Evolutionary conservation across 92 coral and sea anemone genomes (phyloP).

Genomic region (Metridium senile): DNA sequence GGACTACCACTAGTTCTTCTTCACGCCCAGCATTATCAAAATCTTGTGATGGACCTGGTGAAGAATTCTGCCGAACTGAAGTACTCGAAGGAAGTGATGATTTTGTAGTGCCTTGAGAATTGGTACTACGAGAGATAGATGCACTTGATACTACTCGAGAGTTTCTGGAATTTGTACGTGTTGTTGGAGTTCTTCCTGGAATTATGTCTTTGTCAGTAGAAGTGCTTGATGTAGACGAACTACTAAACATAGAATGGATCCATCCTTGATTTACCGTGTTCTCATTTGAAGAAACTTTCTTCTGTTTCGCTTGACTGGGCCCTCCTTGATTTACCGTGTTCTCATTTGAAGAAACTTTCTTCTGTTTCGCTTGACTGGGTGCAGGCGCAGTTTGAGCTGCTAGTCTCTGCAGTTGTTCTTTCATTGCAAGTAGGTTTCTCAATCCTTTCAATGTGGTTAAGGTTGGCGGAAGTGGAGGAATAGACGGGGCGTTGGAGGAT

Average conservation of each 20-base stretch:
- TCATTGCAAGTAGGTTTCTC: conserved; percentile 51
- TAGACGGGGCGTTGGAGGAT: conserved; percentile 17
- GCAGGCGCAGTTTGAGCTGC: conserved; percentile 20
- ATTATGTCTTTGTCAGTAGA: background rate
- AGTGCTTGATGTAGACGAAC: background rate
- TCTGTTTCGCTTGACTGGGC: background rate
- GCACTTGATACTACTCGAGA: background rate
- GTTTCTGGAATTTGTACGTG: background rate
- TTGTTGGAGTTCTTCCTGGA: background rate
- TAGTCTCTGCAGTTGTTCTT: conserved; percentile 59
- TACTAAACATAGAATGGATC: background rate
- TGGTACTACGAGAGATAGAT: background rate
- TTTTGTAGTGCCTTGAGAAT: background rate
- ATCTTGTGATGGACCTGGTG: background rate
- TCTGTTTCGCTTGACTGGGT: background rate
- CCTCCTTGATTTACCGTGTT: no score
- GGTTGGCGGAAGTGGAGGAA: conserved; percentile 95
- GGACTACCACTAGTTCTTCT: background rate
- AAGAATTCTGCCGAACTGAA: background rate
- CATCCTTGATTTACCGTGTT: background rate
- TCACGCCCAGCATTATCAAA: background rate
- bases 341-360: background rate
- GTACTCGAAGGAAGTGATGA: background rate
- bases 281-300: background rate
- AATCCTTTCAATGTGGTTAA: conserved; percentile 74